Base-by-base conservation (phyloP, 2,797 vertebrate species). In the Glossophaga mutica region DNA sequence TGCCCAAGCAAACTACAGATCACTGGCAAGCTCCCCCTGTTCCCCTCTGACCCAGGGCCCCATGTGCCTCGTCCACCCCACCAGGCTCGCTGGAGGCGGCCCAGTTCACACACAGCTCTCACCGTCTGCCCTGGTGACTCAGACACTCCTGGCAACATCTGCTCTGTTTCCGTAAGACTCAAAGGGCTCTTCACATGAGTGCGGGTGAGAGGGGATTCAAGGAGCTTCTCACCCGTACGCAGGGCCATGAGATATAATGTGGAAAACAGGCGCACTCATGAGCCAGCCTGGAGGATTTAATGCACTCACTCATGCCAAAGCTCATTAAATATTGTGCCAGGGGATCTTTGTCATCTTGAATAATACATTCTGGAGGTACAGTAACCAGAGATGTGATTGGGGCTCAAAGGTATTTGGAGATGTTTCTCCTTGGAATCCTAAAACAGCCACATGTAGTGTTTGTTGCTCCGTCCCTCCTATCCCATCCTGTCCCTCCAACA, bases 71-170 rank as follows among this genome's bases (percentile, higher is more conserved):
- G 0, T 94, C 92, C 91, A 96, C n/a, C 74, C 96, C 73, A 16
- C 95, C 19, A 24, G 74, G 97, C 97, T 81, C 32, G 32, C 70
- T 92, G 96, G 89, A 82, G 74, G 78, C 86, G 74, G 85, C 96
- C 48, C 92, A 86, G 89, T 67, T 65, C 24, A 94, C 52, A 88
- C 94, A 90, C 71, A 86, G 50, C 89, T 76, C 93, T 93, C 59
- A 76, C 97, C 95, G 97, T 98, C 97, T 95, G 46, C 0, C 52
- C 10, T 87, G 97, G 97, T 96, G 18, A 62, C 95, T 96, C 95
- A 74, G 97, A 97, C 96, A 94, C 87, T 97, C 95, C 94, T 97
- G 96, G 81, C 96, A 97, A 95, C 93, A 97, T 97, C 94, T 97
- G 96, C 95, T 96, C 96, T 97, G 87, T 87, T 97, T 97, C 97